These are phyloP conservation scores for Leptinotarsa haldemani DNA, from an alignment of 2,888 invertebrate species.

Conservation along the genomic window DNA sequence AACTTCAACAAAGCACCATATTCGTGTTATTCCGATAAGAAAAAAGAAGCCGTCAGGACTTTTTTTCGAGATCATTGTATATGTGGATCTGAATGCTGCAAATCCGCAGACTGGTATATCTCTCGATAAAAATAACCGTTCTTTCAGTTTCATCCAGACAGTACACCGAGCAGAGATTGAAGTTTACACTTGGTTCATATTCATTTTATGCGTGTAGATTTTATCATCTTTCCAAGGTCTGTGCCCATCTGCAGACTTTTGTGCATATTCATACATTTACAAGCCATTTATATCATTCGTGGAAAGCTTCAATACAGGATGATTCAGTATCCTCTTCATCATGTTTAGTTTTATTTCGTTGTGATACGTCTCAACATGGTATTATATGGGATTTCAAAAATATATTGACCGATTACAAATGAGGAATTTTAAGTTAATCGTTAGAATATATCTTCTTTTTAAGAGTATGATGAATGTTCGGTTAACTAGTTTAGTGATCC, in stretches of 20 bases:
- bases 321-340: not conserved
- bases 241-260: constrained; percentile 34
- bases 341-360: not conserved
- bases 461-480: too few species aligned
- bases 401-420: too few species aligned
- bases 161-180: constrained; percentile 31
- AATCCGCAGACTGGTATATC: constrained; percentile 23
- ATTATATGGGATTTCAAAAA: too few species aligned
- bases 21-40: not conserved
- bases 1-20: not conserved
- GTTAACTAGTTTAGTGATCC: too few species aligned
- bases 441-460: too few species aligned
- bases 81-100: constrained; percentile 29
- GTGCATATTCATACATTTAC: constrained; percentile 35
- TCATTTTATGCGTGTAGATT: constrained; percentile 42
- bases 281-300: constrained; percentile 6
- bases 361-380: too few species aligned
- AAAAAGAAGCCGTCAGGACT: not conserved
- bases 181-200: constrained; percentile 41
- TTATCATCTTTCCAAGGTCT: constrained; percentile 39
- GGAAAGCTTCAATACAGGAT: constrained; percentile 1
- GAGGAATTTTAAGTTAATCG: too few species aligned
- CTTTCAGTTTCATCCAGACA: constrained; percentile 38
- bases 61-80: constrained; percentile 18
- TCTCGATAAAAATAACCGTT: constrained; percentile 28